A percentile compares a stretch with the other conserved stretches of the same genome.
Conservation (phyloP, 2,113 vertebrate species). For the Candoia aspera region DNA sequence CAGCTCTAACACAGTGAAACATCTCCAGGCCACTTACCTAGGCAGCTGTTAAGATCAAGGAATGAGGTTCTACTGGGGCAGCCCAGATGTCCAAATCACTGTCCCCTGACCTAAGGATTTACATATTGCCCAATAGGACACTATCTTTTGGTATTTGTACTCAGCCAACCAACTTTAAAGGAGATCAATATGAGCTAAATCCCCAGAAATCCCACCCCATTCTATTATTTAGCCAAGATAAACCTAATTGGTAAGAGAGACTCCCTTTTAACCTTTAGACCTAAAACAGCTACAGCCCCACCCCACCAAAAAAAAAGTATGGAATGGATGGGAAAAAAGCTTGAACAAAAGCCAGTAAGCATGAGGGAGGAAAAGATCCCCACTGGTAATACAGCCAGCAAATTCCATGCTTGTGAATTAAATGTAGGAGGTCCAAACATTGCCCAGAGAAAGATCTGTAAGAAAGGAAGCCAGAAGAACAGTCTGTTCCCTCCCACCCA, state of each 20-base stretch:
- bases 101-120: neutral
- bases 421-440: neutral
- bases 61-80: neutral
- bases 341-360: neutral
- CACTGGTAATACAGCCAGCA: neutral
- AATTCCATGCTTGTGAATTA: neutral
- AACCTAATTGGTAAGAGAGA: neutral
- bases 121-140: neutral
- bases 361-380: neutral
- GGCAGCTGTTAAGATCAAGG: neutral
- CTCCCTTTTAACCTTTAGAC: neutral
- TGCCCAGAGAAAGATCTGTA: neutral
- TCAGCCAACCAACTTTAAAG: neutral
- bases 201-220: neutral
- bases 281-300: neutral
- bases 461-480: neutral
- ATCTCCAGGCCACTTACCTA: neutral
- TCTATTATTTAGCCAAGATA: neutral
- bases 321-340: neutral
- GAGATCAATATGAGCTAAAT: neutral
- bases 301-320: neutral
- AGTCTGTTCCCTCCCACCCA: neutral
- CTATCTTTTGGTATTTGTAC: neutral
- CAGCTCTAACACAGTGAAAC: neutral
- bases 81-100: neutral